Percentiles rank a stretch among this genome's conserved stretches.
Conservation (phyloP, 2,888 invertebrate species). For the Trichogramma dendrolimi region DNA sequence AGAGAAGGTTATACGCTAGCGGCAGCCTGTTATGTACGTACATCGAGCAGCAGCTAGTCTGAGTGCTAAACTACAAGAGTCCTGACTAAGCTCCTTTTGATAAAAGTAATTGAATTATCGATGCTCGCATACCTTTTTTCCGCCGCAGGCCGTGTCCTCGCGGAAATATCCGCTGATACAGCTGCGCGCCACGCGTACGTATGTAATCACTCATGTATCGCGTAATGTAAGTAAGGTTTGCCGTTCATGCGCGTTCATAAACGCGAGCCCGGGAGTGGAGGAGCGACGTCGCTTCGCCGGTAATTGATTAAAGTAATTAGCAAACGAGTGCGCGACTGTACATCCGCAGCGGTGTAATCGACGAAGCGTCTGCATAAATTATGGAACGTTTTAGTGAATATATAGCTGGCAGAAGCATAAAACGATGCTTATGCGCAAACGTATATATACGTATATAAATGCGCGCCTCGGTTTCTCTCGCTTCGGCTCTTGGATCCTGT, state of each 20-base stretch:
- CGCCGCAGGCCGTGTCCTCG: neutral
- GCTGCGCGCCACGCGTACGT: neutral
- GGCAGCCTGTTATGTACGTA: too few species aligned
- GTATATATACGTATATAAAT: too few species aligned
- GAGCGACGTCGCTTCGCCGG: neutral
- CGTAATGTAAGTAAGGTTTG: neutral
- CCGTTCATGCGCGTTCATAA: neutral
- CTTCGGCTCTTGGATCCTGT: too few species aligned
- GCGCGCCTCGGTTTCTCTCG: too few species aligned
- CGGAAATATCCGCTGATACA: neutral
- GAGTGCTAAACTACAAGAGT: too few species aligned
- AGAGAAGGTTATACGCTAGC: too few species aligned
- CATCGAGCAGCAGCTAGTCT: too few species aligned
- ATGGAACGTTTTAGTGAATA: too few species aligned
- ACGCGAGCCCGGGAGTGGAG: too few species aligned
- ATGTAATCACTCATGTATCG: neutral
- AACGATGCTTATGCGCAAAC: neutral
- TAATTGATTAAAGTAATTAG: constrained; percentile 18
- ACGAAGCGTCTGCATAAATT: too few species aligned
- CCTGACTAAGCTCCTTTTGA: constrained; percentile 28
- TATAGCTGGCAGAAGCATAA: neutral
- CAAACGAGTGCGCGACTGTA: too few species aligned
- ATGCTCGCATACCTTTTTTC: constrained; percentile 6
- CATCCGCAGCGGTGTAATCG: too few species aligned
- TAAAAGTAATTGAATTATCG: constrained; percentile 29